Conservation (phyloP, 2,888 invertebrate species). For the Busseola fusca region DNA sequence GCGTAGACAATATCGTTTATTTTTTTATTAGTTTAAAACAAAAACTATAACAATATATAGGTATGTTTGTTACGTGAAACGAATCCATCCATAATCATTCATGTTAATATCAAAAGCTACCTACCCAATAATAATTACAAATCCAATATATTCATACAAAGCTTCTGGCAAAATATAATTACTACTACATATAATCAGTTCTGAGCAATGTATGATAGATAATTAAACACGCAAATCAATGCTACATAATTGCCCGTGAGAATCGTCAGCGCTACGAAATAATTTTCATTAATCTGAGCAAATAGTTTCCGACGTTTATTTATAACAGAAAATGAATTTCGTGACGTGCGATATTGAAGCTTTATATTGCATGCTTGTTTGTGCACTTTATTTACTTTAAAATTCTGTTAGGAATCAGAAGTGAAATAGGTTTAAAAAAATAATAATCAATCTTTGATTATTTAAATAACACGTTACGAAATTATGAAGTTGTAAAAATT, state of each 20-base stretch:
- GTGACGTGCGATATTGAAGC: constrained; percentile 31
- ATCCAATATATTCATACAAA: constrained; percentile 1
- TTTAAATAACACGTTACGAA: too few species aligned
- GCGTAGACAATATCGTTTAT: too few species aligned
- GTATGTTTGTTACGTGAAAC: background rate
- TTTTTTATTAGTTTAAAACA: background rate
- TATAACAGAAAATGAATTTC: constrained; percentile 56
- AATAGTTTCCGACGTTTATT: constrained; percentile 59
- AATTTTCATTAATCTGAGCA: constrained; percentile 51
- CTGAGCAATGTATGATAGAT: constrained; percentile 24
- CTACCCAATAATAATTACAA: background rate
- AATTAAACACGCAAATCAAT: constrained; percentile 59
- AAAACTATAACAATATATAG: background rate
- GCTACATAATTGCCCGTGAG: constrained; percentile 42
- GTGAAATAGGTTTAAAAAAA: too few species aligned
- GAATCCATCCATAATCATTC: too few species aligned
- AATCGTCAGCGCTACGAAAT: constrained; percentile 47
- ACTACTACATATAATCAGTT: constrained; percentile 22
- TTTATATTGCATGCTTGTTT: constrained; percentile 7
- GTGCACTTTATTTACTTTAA: too few species aligned
- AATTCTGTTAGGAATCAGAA: too few species aligned
- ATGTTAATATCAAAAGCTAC: background rate
- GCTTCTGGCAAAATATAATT: background rate
- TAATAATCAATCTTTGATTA: too few species aligned
- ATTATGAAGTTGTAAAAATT: too few species aligned